Evolutionary conservation across 2,113 vertebrate genomes (phyloP).

Genomic region (Nansenia antarctica): DNA sequence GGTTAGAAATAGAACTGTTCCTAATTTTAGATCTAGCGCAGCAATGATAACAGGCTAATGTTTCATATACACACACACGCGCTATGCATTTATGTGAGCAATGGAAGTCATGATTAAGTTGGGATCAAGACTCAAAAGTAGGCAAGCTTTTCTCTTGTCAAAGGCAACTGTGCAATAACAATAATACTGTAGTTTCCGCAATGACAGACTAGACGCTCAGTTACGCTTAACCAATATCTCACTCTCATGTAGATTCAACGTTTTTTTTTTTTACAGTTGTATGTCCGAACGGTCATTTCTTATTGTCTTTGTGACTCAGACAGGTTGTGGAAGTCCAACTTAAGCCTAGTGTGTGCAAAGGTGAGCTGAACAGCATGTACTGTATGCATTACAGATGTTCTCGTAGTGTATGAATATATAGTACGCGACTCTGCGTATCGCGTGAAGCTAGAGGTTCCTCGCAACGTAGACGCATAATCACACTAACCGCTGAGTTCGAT

Average conservation of each 20-base stretch:
- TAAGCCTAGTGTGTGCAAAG: too few species aligned
- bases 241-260: background rate
- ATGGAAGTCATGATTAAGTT: slow-evolving; percentile 8
- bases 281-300: background rate
- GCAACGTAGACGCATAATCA: too few species aligned
- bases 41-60: slow-evolving; percentile 29
- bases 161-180: slow-evolving; percentile 18
- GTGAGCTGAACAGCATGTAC: background rate
- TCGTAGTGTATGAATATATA: too few species aligned
- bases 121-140: slow-evolving; percentile 7
- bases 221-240: background rate
- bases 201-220: background rate
- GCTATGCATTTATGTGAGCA: slow-evolving; percentile 25
- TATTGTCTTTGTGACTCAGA: background rate
- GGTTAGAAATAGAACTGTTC: slow-evolving; percentile 56
- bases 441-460: too few species aligned
- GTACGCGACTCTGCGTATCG: too few species aligned
- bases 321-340: too few species aligned
- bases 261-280: background rate
- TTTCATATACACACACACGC: slow-evolving; percentile 28
- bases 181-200: slow-evolving; percentile 16
- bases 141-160: slow-evolving; percentile 2
- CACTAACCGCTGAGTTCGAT: too few species aligned
- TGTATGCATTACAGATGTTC: too few species aligned
- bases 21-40: slow-evolving; percentile 45